These are phyloP conservation scores for Malurus melanocephalus DNA, from an alignment of 2,113 vertebrate species.

Conservation along the genomic window DNA sequence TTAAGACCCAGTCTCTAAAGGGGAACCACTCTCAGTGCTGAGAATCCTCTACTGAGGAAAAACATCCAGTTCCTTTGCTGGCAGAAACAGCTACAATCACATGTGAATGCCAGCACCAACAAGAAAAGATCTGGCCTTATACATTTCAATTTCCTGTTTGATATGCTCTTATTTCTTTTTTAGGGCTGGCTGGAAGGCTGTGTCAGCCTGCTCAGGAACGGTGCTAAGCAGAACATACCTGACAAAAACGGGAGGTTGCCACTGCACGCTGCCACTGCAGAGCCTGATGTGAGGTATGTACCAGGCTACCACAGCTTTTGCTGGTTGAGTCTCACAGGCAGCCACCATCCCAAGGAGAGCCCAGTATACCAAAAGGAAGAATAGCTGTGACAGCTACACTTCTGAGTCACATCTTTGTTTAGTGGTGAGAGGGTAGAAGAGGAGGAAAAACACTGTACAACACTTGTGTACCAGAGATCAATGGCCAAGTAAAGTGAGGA, in stretches of 20 bases:
- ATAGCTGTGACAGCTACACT: neutral
- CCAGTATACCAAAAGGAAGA: neutral
- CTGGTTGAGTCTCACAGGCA: neutral
- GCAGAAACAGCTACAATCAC: neutral
- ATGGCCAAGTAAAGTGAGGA: neutral
- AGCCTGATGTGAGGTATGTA: constrained; percentile 81
- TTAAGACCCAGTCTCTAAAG: neutral
- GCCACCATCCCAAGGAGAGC: neutral
- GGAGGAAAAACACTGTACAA: neutral
- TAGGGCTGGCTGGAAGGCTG: constrained; percentile 91
- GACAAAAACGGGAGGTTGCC: constrained; percentile 88
- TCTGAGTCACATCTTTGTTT: neutral
- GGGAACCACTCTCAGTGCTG: neutral
- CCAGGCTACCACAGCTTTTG: neutral
- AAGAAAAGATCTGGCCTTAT: neutral
- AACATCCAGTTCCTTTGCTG: neutral
- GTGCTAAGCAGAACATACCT: constrained; percentile 87
- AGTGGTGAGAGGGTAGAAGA: neutral
- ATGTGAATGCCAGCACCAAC: neutral
- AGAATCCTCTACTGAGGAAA: neutral
- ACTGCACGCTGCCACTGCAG: constrained; percentile 84
- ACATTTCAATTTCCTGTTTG: neutral
- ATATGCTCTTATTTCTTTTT: constrained; percentile 13
- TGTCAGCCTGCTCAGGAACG: constrained; percentile 84
- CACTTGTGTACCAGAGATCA: neutral